A percentile compares a stretch with the other conserved stretches of the same genome.
These are phyloP conservation scores for Cephalopholis sonnerati DNA, from an alignment of 2,113 vertebrate genomes.

Conservation along the genomic window DNA sequence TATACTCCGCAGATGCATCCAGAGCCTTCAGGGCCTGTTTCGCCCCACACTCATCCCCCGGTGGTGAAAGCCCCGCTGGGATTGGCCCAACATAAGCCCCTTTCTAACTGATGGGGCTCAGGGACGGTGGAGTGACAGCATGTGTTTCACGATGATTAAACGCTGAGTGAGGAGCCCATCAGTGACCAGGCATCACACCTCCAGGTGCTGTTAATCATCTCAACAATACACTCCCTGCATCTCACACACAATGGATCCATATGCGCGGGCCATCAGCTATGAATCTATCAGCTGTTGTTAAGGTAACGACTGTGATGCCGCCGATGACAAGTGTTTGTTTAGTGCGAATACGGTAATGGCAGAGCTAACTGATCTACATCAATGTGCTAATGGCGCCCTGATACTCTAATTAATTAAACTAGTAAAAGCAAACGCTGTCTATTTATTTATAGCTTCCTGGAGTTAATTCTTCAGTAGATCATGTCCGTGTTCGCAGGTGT, in stretches of 20 bases:
- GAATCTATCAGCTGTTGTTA: conserved; percentile 48
- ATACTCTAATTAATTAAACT: conserved; percentile 58
- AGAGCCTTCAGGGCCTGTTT: conserved; percentile 16
- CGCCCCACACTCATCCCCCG: conserved; percentile 12
- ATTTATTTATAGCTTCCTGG: conserved; percentile 16
- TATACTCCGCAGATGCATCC: conserved; percentile 18
- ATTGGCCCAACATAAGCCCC: conserved; percentile 55
- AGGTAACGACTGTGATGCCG: conserved; percentile 23
- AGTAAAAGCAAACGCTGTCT: conserved; percentile 23
- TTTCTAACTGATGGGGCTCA: conserved; percentile 58
- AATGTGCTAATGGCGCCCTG: conserved; percentile 58
- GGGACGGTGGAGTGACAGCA: conserved; percentile 52
- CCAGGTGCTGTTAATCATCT: conserved; percentile 77
- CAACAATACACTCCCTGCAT: conserved; percentile 63
- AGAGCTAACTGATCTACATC: conserved; percentile 31
- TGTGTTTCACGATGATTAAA: conserved; percentile 76
- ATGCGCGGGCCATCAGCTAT: conserved; percentile 43
- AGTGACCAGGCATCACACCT: conserved; percentile 62
- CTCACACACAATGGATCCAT: conserved; percentile 49
- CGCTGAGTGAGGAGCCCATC: conserved; percentile 56
- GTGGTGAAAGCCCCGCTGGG: conserved; percentile 34
- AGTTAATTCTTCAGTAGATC: conserved; percentile 1
- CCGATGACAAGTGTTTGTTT: conserved; percentile 51
- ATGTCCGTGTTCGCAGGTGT: conserved; percentile 35
- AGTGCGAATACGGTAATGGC: conserved; percentile 27